Evolutionary conservation across 1,140 invertebrate genomes (phyloP), one percentile per base, ranked within the genome.

Genomic region (Neelides sp.): DNA sequence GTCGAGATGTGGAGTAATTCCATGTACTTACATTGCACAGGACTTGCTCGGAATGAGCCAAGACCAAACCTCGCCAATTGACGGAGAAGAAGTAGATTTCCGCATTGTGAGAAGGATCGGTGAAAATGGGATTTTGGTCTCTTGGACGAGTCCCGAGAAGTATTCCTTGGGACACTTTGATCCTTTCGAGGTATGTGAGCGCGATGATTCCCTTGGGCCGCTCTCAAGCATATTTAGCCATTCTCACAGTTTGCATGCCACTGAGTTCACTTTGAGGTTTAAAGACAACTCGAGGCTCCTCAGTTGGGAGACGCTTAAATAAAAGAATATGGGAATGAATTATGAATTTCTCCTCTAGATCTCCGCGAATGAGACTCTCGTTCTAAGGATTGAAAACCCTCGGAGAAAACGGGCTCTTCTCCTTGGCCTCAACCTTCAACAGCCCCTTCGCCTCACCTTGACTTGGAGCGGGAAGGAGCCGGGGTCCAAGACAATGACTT

Each of bases 391-490:
- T 20, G 58, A 59, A 13, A 56, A 62, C 41, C 46, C 61, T n/a
- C 52, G 58, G 27, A 48, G 62, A 20, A 57, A 58, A 19, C 63
- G 63, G 52, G 62, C 57, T 15, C 43, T 65, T n/a, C 56, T 65
- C 0, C 58, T 62, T 52, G 57, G 59, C 13, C 45, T 65, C 20
- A 54, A 63, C 45, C 44, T 64, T 34, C 42, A 28, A 28, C 56
- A 62, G 17, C 58, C 55, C 26, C 37, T 59, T 8, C 43, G 39
- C 10, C 48, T 61, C 4, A 57, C 51, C 32, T 37, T 59, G n/a
- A 52, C 32, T 37, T 59, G n/a, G 50, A 44, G 41, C 52, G 58
- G 20, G 50, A 24, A 8, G 42, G 44, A 17, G 45, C 34, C n/a
- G 4, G 15, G 10, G 19, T 15, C 10, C 8, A n/a, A 19, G 23